These are phyloP conservation scores for Alcedo atthis DNA, from an alignment of 2,797 vertebrate species.

Conservation along the genomic window DNA sequence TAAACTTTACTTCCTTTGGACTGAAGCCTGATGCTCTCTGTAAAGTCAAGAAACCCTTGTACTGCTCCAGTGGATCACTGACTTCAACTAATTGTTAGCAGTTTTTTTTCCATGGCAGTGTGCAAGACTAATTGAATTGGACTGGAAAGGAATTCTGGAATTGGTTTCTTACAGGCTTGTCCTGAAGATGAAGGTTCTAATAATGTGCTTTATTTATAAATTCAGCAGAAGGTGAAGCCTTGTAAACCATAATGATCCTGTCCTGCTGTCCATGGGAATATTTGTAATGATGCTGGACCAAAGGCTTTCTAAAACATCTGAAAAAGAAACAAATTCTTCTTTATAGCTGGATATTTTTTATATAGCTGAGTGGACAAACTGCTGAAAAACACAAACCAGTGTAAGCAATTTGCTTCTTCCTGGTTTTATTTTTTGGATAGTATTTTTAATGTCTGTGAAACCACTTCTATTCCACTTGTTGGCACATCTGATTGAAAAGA, in stretches of 20 bases:
- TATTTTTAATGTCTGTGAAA: neutral
- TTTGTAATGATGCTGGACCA: neutral
- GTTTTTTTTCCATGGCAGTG: neutral
- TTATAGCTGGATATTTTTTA: neutral
- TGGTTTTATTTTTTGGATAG: neutral
- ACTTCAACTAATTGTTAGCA: neutral
- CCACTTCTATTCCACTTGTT: neutral
- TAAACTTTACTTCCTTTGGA: conserved; percentile 24
- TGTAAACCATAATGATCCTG: neutral
- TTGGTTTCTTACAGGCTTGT: neutral
- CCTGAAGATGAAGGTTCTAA: neutral
- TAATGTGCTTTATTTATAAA: neutral
- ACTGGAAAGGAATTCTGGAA: neutral
- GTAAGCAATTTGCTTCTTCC: neutral
- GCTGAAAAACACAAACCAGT: neutral
- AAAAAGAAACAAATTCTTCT: neutral
- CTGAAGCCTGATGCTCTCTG: neutral
- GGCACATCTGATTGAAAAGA: neutral
- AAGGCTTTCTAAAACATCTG: neutral
- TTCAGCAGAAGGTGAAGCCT: neutral
- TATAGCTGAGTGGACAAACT: neutral
- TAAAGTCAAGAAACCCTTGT: neutral
- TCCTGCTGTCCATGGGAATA: neutral
- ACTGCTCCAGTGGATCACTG: neutral
- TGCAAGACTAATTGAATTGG: neutral